Evolutionary conservation across 2,113 vertebrate genomes (phyloP), one percentile per base, ranked within the genome.

Genomic region (Esox niger): DNA sequence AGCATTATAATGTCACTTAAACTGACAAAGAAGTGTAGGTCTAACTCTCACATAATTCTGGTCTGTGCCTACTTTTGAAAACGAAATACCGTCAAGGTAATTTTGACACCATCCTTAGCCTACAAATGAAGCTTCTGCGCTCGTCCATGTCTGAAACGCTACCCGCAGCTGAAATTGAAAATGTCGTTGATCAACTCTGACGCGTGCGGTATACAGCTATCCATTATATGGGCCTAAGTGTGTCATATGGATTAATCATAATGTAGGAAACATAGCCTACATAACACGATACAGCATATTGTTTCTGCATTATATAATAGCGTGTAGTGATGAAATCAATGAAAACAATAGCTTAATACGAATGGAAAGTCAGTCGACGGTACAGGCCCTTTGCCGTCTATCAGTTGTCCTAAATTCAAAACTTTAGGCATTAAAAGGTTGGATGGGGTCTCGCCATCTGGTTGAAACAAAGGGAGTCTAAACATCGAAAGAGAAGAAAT

Each of bases 401-500:
- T 38, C 47, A 10, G 21, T n/a, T 15, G n/a, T 52, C 70, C 63
- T 13, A 31, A 31, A 66, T 30, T 32, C 21, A n/a, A 76, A 71
- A 3, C 31, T 62, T 49, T 66, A 35, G 30, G 26, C 29, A 46
- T 55, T 47, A 23, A 76, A 85, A 82, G 79, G 84, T 90, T 77
- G 89, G 84, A 90, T 87, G 88, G 91, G n/a, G n/a, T n/a, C n/a
- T n/a, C n/a, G n/a, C n/a, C 93, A 95, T 94, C 94, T 94, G 94
- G 88, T 91, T 81, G 77, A 91, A 93, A 92, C 92, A 90, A 91
- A 92, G 89, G 90, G 68, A 79, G 6, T 58, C 38, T 66, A 64
- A 75, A 74, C 63, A 76, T 76, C 46, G 33, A 69, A 73, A 70
- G 88, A 87, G 84, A 88, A 77, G 80, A 92, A 93, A 91, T 92